Conservation (phyloP, 2,797 vertebrate genomes). For the Myiotriccus ornatus region DNA sequence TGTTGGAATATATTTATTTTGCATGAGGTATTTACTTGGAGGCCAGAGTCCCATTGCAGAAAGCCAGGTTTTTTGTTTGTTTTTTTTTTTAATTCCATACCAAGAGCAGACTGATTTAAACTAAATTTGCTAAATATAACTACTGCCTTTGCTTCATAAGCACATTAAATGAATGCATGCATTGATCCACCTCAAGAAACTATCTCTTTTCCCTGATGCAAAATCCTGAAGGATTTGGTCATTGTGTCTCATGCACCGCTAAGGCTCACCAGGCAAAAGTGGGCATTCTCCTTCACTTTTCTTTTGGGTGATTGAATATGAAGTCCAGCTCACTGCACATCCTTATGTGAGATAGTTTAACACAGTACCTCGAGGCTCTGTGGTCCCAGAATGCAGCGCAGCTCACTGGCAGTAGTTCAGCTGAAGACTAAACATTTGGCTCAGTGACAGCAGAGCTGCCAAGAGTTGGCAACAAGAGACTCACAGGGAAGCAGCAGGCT, state of each 20-base stretch:
- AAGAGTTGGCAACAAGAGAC: conserved; percentile 93
- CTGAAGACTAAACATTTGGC: conserved; percentile 98
- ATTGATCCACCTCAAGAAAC: not conserved
- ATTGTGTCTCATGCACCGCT: not conserved
- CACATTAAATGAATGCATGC: not conserved
- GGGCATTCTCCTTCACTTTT: conserved; percentile 28
- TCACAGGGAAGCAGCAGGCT: conserved; percentile 89
- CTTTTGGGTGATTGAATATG: conserved; percentile 25
- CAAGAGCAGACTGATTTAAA: not conserved
- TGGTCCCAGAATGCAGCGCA: conserved; percentile 88
- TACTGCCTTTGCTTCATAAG: not conserved
- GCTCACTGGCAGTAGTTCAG: conserved; percentile 89
- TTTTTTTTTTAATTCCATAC: not conserved
- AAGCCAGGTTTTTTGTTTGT: not conserved
- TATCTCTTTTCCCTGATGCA: not conserved
- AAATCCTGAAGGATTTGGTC: conserved; percentile 20
- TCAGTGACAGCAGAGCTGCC: conserved; percentile 93
- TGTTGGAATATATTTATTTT: not conserved
- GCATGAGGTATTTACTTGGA: not conserved
- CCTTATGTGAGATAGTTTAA: conserved; percentile 63
- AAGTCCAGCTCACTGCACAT: conserved; percentile 53
- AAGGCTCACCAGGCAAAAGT: conserved; percentile 40
- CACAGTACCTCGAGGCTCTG: conserved; percentile 72
- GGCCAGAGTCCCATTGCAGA: not conserved
- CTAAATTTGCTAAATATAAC: not conserved